These are phyloP conservation scores for Hololepta plana DNA, from an alignment of 2,888 invertebrate genomes.

Conservation along the genomic window DNA sequence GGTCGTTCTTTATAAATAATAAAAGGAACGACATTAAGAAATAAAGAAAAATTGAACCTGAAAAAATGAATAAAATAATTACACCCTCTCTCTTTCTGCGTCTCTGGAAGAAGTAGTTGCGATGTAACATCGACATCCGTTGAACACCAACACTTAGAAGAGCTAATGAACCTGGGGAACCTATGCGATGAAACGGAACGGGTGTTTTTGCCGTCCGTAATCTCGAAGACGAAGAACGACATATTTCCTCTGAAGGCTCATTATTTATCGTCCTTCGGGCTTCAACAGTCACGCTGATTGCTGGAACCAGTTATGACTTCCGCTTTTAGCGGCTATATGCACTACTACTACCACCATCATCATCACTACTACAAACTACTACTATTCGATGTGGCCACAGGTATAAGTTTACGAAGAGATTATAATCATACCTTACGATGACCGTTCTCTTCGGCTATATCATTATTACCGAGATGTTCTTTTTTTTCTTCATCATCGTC, in stretches of 20 bases:
- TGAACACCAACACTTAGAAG: no score
- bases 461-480: conserved; percentile 10
- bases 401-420: conserved; percentile 11
- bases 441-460: conserved; percentile 9
- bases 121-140: no score
- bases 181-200: conserved; percentile 15
- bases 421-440: conserved; percentile 11
- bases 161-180: no score
- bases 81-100: no score
- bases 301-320: conserved; percentile 25
- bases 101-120: no score
- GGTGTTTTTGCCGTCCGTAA: conserved; percentile 12
- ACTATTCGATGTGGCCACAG: conserved; percentile 8
- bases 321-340: conserved; percentile 14
- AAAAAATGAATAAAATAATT: no score
- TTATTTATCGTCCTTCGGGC: conserved; percentile 26
- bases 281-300: conserved; percentile 26
- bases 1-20: no score
- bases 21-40: no score
- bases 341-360: conserved; percentile 3
- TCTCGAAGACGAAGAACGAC: conserved; percentile 17
- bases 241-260: conserved; percentile 24
- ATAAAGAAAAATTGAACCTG: no score
- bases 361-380: conserved; percentile 1
- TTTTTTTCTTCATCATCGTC: no score